Percentiles rank a stretch among this genome's conserved stretches.
These are phyloP conservation scores for Teleopsis dalmanni DNA, from an alignment of 1,140 invertebrate genomes.

Conservation along the genomic window DNA sequence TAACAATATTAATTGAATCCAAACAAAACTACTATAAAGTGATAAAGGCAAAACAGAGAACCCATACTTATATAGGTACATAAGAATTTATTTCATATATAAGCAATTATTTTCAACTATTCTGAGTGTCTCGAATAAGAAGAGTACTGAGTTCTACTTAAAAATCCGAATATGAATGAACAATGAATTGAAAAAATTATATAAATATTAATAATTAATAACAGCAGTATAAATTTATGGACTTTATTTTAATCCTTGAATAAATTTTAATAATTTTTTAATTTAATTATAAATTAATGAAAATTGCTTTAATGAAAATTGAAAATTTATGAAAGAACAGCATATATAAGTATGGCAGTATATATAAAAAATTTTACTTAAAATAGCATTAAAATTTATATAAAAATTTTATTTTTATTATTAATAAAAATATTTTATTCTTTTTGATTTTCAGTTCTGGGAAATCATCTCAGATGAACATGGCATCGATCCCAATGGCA, in stretches of 20 bases:
- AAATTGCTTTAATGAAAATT: background rate
- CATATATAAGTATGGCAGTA: background rate
- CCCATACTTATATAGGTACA: no score
- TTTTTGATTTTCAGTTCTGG: slow-evolving; percentile 58
- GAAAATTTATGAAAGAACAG: background rate
- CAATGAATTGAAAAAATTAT: no score
- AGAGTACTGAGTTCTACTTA: no score
- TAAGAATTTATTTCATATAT: no score
- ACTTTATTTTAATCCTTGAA: background rate
- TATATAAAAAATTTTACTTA: background rate
- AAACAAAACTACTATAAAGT: no score
- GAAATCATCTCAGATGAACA: slow-evolving; percentile 89
- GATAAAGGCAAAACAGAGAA: no score
- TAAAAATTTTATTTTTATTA: background rate
- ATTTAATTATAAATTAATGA: background rate
- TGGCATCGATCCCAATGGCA: slow-evolving; percentile 80
- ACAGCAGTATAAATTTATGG: no score
- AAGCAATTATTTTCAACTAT: no score
- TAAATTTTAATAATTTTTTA: background rate
- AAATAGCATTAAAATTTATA: background rate
- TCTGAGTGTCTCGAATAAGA: no score
- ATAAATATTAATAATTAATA: no score
- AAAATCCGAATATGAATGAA: no score
- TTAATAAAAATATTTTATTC: background rate
- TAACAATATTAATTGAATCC: no score